These are phyloP conservation scores for Crioceris asparagi DNA, from an alignment of 2,888 invertebrate species.

Conservation along the genomic window DNA sequence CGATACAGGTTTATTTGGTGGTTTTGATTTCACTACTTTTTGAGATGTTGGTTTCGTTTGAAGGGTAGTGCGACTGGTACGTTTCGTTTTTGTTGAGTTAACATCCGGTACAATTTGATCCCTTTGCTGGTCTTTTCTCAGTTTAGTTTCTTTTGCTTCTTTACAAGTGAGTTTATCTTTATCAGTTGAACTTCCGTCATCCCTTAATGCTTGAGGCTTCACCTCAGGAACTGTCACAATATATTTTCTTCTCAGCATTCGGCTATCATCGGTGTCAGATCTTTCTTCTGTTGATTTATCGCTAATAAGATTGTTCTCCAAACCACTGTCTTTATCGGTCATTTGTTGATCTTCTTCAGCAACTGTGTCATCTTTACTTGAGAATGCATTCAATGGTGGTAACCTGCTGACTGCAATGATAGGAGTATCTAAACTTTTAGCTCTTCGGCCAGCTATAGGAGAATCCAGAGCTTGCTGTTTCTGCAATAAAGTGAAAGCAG, in stretches of 20 bases:
- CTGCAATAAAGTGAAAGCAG: conserved; percentile 62
- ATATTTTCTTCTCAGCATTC: conserved; percentile 10
- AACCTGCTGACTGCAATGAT: conserved; percentile 69
- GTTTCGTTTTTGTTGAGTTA: conserved; percentile 2
- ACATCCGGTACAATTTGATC: not conserved
- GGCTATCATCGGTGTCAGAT: conserved; percentile 17
- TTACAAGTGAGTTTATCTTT: conserved; percentile 4
- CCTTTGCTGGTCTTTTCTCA: conserved; percentile 9
- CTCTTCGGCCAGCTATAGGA: conserved; percentile 62
- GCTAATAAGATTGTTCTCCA: conserved; percentile 20
- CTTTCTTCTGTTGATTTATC: conserved; percentile 23
- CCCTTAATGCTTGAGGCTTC: conserved; percentile 10
- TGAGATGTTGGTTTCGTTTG: conserved; percentile 36
- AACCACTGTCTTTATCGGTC: conserved; percentile 22
- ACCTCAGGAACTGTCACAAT: not conserved
- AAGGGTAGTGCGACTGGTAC: too few species aligned
- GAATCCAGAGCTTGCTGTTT: conserved; percentile 68
- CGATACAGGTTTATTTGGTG: conserved; percentile 19
- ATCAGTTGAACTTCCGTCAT: not conserved
- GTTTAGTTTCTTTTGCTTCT: conserved; percentile 12
- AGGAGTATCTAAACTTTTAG: conserved; percentile 76
- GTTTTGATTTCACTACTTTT: conserved; percentile 31
- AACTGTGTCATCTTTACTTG: conserved; percentile 80
- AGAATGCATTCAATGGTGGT: conserved; percentile 76
- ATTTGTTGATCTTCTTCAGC: conserved; percentile 57